A percentile compares a stretch with the other conserved stretches of the same genome.
Evolutionary conservation across 2,888 invertebrate genomes (phyloP).

Genomic region (Epirrhoe tristata): DNA sequence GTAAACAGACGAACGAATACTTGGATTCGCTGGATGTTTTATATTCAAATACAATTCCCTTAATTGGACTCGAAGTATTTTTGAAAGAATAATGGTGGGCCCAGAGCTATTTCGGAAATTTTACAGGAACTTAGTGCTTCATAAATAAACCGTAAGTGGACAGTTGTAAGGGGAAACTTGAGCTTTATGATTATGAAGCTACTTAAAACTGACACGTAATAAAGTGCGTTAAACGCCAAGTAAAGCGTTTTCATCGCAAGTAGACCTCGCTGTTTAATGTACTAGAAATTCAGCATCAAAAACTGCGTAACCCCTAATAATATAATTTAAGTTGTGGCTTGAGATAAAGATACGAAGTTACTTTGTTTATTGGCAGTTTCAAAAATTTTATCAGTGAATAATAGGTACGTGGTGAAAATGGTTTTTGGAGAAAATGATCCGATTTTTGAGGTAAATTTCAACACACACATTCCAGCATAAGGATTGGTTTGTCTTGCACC

Average conservation of each 20-base stretch:
- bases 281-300: slow-evolving; percentile 43
- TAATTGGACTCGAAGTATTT: slow-evolving; percentile 71
- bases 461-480: background rate
- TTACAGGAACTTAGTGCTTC: slow-evolving; percentile 48
- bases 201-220: slow-evolving; percentile 41
- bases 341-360: slow-evolving; percentile 48
- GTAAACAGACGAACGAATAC: slow-evolving; percentile 61
- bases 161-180: slow-evolving; percentile 46
- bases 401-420: slow-evolving; percentile 15
- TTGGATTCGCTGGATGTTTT: slow-evolving; percentile 60
- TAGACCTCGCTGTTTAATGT: slow-evolving; percentile 27
- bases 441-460: slow-evolving; percentile 17
- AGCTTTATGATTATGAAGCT: slow-evolving; percentile 44
- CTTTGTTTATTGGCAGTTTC: slow-evolving; percentile 29
- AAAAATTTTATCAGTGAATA: slow-evolving; percentile 26
- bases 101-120: slow-evolving; percentile 42
- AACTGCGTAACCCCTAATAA: slow-evolving; percentile 37
- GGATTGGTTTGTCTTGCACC: background rate
- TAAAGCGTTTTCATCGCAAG: slow-evolving; percentile 25
- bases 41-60: slow-evolving; percentile 73
- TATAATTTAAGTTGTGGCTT: slow-evolving; percentile 48
- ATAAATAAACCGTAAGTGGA: slow-evolving; percentile 53
- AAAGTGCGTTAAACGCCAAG: slow-evolving; percentile 30
- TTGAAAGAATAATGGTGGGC: slow-evolving; percentile 67
- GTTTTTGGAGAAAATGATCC: slow-evolving; percentile 19